Conservation (phyloP, 2,113 vertebrate genomes). For the Sorex araneus region DNA sequence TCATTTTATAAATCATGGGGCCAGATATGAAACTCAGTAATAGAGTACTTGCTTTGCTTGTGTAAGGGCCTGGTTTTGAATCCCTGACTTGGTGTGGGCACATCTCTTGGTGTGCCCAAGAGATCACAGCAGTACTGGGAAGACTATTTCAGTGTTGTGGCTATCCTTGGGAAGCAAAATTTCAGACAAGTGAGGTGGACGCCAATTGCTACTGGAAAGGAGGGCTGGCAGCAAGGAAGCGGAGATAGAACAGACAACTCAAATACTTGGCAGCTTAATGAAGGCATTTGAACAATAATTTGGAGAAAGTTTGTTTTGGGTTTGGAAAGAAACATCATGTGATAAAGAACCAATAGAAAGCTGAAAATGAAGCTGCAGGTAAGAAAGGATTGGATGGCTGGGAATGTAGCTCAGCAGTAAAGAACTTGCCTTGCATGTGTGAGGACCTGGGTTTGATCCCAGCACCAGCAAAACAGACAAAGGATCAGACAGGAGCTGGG, state of each 20-base stretch:
- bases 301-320: neutral
- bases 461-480: no score
- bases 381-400: neutral
- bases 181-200: neutral
- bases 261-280: neutral
- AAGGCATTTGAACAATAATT: slow-evolving; percentile 22
- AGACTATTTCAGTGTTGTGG: neutral
- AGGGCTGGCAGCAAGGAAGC: neutral
- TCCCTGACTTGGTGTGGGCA: no score
- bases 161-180: slow-evolving; percentile 38
- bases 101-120: no score
- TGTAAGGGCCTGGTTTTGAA: no score
- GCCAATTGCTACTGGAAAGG: neutral
- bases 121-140: neutral
- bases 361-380: neutral
- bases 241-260: neutral
- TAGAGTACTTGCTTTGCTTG: no score
- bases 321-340: slow-evolving; percentile 42
- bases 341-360: neutral
- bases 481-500: no score
- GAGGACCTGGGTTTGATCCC: no score
- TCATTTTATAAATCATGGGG: no score
- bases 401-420: no score
- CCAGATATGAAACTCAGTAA: no score
- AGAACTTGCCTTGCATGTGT: no score